These are phyloP conservation scores for Ochropleura leucogaster DNA, from an alignment of 2,888 invertebrate species.

Conservation along the genomic window DNA sequence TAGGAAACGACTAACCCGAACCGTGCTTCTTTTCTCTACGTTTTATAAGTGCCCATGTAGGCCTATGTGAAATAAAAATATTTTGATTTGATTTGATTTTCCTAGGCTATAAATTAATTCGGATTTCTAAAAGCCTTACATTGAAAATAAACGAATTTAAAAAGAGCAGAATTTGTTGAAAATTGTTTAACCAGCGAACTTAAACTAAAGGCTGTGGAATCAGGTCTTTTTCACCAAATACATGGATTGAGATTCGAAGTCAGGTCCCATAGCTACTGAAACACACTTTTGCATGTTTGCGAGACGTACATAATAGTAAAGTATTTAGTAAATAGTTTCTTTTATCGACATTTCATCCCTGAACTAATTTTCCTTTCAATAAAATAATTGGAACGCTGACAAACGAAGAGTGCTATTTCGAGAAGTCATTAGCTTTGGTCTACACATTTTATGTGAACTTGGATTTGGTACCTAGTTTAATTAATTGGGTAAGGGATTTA, in stretches of 20 bases:
- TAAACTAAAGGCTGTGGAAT: neutral
- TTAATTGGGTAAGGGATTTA: neutral
- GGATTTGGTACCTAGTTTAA: neutral
- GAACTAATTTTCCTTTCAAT: constrained; percentile 30
- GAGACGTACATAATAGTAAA: neutral
- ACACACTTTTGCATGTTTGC: too few species aligned
- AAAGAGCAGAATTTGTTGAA: neutral
- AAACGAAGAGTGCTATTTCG: constrained; percentile 40
- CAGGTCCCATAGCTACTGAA: neutral
- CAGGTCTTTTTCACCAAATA: neutral
- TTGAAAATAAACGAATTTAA: neutral
- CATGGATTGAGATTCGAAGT: neutral
- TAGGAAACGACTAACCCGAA: too few species aligned
- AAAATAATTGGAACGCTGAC: constrained; percentile 43
- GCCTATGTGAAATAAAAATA: too few species aligned
- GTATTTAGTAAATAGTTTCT: neutral
- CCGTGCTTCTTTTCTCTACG: too few species aligned
- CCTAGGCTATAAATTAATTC: neutral
- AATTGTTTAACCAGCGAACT: neutral
- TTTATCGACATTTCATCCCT: constrained; percentile 13
- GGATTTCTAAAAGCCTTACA: neutral
- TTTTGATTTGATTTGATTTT: too few species aligned
- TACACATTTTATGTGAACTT: neutral
- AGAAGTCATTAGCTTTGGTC: constrained; percentile 22
- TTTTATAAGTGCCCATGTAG: too few species aligned